Conservation (phyloP, 2,113 vertebrate genomes). For the Fukomys damarensis region DNA sequence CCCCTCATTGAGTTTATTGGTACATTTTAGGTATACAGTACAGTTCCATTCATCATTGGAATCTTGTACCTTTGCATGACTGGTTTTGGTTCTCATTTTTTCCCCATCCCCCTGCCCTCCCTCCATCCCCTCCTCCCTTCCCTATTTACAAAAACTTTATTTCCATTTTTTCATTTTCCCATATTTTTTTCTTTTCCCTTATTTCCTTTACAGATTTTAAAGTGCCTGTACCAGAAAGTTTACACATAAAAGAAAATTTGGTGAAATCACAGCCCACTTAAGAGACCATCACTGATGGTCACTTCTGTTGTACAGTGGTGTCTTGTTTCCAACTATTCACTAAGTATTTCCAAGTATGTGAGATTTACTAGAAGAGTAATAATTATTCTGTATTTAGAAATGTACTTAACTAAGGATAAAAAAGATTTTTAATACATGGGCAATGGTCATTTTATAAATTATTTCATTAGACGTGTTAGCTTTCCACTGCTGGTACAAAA, state of each 20-base stretch:
- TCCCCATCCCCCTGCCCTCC: too few relatives aligned
- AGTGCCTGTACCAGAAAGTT: neutral
- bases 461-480: neutral
- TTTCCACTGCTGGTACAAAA: neutral
- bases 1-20: too few relatives aligned
- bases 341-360: neutral
- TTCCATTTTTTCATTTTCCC: too few relatives aligned
- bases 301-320: neutral
- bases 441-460: neutral
- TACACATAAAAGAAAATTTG: neutral
- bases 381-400: neutral
- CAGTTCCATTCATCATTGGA: too few relatives aligned
- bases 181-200: too few relatives aligned
- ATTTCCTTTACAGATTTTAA: constrained; percentile 4
- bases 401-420: neutral
- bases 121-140: too few relatives aligned
- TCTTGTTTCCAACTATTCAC: neutral
- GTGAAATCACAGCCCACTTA: neutral
- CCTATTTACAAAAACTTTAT: too few relatives aligned
- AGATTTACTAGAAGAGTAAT: neutral
- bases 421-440: neutral
- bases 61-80: too few relatives aligned
- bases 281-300: neutral
- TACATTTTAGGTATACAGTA: too few relatives aligned
- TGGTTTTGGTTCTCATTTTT: too few relatives aligned